Percentiles rank a stretch among this genome's conserved stretches.
Conservation (phyloP, 1,140 invertebrate species). For the Cydia strobilella region DNA sequence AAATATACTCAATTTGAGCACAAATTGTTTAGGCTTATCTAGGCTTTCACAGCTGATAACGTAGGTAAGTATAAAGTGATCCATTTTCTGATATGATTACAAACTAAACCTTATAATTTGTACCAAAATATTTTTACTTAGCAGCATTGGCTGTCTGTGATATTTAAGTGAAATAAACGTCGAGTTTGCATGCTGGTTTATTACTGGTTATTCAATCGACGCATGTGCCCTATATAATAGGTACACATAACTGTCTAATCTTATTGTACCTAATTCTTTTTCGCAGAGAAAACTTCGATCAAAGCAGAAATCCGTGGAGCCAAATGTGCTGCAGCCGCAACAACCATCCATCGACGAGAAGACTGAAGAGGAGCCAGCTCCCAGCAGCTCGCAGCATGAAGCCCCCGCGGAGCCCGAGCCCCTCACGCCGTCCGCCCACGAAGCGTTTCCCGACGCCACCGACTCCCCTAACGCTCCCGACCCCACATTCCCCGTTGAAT, state of each 20-base stretch:
- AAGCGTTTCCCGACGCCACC: neutral
- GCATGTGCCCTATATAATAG: no score
- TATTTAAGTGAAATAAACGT: no score
- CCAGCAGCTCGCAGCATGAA: constrained; percentile 34
- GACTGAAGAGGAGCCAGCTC: constrained; percentile 59
- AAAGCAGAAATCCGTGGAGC: constrained; percentile 85
- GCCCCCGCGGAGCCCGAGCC: neutral
- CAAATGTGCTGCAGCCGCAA: constrained; percentile 77
- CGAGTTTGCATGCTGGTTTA: no score
- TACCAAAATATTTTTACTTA: no score
- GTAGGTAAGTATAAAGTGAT: no score
- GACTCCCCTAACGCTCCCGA: constrained; percentile 15
- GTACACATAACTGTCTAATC: no score
- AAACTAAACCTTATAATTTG: no score
- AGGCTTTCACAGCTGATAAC: no score
- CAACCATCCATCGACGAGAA: constrained; percentile 78
- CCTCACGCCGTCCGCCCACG: neutral
- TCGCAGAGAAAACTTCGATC: constrained; percentile 85
- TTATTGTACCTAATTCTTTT: neutral
- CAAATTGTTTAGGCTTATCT: no score
- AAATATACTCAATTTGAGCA: neutral
- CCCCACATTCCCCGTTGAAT: constrained; percentile 24
- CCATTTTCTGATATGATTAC: no score
- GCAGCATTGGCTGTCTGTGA: no score
- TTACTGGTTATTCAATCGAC: no score